Evolutionary conservation across 2,888 invertebrate species (phyloP).

Genomic region (Sicus ferrugineus): DNA sequence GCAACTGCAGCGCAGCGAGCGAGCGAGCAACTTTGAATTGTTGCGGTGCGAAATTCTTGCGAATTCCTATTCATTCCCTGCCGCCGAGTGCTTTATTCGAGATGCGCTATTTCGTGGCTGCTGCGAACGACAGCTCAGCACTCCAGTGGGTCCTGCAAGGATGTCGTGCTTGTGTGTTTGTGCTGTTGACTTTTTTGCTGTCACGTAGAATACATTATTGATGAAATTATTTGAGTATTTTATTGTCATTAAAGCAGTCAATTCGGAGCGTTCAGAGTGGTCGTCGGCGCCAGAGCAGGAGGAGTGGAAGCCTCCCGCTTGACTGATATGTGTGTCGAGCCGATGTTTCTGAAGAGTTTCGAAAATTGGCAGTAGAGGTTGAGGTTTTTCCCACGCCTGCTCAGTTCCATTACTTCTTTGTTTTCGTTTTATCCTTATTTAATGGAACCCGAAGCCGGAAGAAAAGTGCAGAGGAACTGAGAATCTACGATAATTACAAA

Average conservation of each 20-base stretch:
- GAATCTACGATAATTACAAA: neutral
- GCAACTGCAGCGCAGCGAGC: neutral
- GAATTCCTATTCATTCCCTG: neutral
- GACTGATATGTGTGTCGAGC: neutral
- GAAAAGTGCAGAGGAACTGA: neutral
- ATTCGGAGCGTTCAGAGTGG: neutral
- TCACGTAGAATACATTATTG: slow-evolving; percentile 47
- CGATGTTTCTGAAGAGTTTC: no score
- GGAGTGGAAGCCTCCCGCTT: no score
- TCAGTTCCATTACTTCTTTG: no score
- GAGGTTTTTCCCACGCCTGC: no score
- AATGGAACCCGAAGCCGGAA: neutral
- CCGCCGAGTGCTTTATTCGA: neutral
- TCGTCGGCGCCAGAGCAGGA: neutral
- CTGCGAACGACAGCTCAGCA: neutral
- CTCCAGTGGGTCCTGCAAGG: neutral
- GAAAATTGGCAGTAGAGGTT: no score
- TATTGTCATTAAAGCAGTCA: slow-evolving; percentile 51
- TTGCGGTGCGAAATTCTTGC: neutral
- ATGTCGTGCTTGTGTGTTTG: neutral
- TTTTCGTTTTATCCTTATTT: neutral
- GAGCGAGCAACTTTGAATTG: neutral
- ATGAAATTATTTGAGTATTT: slow-evolving; percentile 49
- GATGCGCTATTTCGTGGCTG: neutral
- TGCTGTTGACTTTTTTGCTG: slow-evolving; percentile 15